These are phyloP conservation scores for Philhelius pedissequus DNA, from an alignment of 2,888 invertebrate species.

Conservation along the genomic window DNA sequence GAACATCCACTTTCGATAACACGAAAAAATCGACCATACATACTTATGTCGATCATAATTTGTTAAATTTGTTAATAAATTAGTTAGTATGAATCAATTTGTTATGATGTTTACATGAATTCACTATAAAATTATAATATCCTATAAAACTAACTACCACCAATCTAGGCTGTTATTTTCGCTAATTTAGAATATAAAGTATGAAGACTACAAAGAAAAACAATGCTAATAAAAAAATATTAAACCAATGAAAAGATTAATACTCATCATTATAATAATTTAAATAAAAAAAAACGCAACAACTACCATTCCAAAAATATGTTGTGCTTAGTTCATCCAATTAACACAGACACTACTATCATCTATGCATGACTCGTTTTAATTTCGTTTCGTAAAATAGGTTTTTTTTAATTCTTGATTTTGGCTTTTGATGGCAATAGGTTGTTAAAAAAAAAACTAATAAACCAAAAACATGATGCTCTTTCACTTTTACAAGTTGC, in stretches of 20 bases:
- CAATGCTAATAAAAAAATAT: background rate
- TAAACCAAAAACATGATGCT: constrained; percentile 35
- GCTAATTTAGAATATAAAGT: background rate
- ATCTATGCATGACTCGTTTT: constrained; percentile 64
- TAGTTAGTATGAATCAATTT: no score
- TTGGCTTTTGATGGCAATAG: constrained; percentile 41
- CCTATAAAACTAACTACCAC: background rate
- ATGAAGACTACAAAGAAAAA: background rate
- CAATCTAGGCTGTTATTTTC: background rate
- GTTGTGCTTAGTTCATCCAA: constrained; percentile 80
- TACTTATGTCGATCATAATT: no score
- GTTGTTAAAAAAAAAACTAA: constrained; percentile 1
- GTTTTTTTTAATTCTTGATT: constrained; percentile 28
- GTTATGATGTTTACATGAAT: no score
- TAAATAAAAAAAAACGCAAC: constrained; percentile 51
- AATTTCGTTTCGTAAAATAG: constrained; percentile 18
- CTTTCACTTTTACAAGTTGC: constrained; percentile 48
- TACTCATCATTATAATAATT: constrained; percentile 34
- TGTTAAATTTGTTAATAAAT: no score
- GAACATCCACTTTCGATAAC: no score
- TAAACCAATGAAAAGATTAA: constrained; percentile 35
- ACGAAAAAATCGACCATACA: no score
- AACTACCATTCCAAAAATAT: constrained; percentile 80
- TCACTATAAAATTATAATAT: background rate
- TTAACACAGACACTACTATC: constrained; percentile 78